Evolutionary conservation across 2,797 vertebrate species (phyloP).

Genomic region (Falco naumanni): DNA sequence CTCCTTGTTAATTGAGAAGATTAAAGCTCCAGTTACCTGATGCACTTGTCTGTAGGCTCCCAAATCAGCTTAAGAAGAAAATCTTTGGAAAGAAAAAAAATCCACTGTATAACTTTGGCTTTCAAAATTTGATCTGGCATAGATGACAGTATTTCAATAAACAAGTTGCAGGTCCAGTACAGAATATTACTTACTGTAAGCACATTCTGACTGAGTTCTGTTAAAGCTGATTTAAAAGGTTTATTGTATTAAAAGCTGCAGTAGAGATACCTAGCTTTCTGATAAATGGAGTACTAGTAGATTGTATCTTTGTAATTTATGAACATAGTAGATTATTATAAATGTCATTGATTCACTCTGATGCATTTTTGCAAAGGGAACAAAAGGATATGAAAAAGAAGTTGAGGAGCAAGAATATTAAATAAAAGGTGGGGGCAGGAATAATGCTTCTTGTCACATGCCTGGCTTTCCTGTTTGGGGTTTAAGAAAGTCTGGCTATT

Average conservation of each 20-base stretch:
- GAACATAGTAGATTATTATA: neutral
- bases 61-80: conserved; percentile 7
- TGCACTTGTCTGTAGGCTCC: neutral
- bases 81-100: neutral
- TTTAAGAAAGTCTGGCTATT: conserved; percentile 76
- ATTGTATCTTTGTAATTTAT: conserved; percentile 30
- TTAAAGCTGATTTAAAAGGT: conserved; percentile 59
- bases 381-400: neutral
- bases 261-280: neutral
- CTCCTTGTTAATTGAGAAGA: neutral
- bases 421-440: conserved; percentile 19
- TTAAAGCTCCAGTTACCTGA: neutral
- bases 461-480: conserved; percentile 75
- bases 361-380: conserved; percentile 32
- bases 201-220: conserved; percentile 23
- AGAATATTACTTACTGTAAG: conserved; percentile 10
- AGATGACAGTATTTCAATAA: neutral
- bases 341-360: conserved; percentile 3
- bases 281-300: neutral
- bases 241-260: conserved; percentile 35
- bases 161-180: neutral
- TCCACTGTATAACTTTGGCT: neutral
- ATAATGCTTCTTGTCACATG: conserved; percentile 72
- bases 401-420: neutral
- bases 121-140: neutral